Percentiles rank a stretch among this genome's conserved stretches.
Evolutionary conservation across 2,113 vertebrate genomes (phyloP).

Genomic region (Erinaceus europaeus): DNA sequence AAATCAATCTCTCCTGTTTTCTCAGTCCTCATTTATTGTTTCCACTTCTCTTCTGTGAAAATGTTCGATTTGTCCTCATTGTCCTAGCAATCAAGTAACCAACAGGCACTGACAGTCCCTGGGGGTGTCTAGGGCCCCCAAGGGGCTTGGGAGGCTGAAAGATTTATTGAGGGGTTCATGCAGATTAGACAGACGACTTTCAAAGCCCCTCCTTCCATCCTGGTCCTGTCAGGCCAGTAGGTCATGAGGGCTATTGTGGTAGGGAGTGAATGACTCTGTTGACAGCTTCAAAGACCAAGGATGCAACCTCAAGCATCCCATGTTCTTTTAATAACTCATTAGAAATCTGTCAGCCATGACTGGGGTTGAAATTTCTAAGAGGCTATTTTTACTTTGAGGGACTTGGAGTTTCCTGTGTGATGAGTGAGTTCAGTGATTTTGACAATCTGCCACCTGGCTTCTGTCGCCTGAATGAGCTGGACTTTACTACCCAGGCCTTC

Average conservation of each 20-base stretch:
- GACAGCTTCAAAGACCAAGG: neutral
- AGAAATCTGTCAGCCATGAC: conserved; percentile 31
- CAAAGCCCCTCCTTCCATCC: neutral
- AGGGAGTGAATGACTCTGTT: conserved; percentile 4
- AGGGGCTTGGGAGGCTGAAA: neutral
- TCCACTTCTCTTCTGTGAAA: conserved; percentile 31
- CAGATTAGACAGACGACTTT: neutral
- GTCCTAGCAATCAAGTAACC: neutral
- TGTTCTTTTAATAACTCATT: conserved; percentile 52
- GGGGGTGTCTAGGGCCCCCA: neutral
- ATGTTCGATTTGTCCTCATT: conserved; percentile 32
- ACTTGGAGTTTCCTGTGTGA: neutral
- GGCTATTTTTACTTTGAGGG: conserved; percentile 29
- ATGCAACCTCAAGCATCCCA: neutral
- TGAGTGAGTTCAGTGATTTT: neutral
- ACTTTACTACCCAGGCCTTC: neutral
- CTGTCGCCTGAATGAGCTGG: neutral
- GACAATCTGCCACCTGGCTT: neutral
- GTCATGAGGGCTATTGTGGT: neutral
- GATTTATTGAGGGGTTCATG: neutral
- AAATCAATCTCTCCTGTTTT: conserved; percentile 48
- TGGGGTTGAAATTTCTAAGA: conserved; percentile 20
- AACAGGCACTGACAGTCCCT: neutral
- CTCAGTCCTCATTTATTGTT: conserved; percentile 7
- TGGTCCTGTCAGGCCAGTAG: neutral